These are phyloP conservation scores for Anthopleura xanthogrammica DNA, from an alignment of 92 coral and sea anemone genomes.

Conservation along the genomic window DNA sequence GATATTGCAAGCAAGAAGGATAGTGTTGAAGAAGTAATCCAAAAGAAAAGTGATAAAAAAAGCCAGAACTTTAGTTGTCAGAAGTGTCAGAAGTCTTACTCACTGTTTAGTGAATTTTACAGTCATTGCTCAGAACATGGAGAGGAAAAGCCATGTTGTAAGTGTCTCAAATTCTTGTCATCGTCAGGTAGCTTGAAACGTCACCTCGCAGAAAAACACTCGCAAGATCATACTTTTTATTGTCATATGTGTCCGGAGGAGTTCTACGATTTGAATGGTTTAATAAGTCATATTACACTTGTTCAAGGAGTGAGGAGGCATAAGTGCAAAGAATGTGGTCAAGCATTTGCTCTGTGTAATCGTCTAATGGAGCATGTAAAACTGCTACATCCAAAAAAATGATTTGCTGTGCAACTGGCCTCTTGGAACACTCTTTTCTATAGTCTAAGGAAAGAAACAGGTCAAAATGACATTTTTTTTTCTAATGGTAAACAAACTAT, in stretches of 20 bases:
- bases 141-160: constrained; percentile 15
- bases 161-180: background rate
- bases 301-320: background rate
- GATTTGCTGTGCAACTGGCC: background rate
- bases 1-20: background rate
- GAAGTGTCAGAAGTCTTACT: background rate
- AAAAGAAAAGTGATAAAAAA: background rate
- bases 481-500: no score
- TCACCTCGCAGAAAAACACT: constrained; percentile 1
- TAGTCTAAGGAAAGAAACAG: no score
- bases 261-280: background rate
- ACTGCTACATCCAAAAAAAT: background rate
- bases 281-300: background rate
- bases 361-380: constrained; percentile 10
- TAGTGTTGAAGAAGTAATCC: background rate
- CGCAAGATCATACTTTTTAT: background rate
- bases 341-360: background rate
- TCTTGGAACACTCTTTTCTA: no score
- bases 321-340: background rate
- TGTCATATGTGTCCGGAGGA: constrained; percentile 5
- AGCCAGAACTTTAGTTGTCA: background rate
- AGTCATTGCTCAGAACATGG: background rate
- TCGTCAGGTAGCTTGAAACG: constrained; percentile 4
- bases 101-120: background rate
- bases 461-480: no score